Evolutionary conservation across 2,797 vertebrate genomes (phyloP).

Genomic region (Rhinogobio ventralis): DNA sequence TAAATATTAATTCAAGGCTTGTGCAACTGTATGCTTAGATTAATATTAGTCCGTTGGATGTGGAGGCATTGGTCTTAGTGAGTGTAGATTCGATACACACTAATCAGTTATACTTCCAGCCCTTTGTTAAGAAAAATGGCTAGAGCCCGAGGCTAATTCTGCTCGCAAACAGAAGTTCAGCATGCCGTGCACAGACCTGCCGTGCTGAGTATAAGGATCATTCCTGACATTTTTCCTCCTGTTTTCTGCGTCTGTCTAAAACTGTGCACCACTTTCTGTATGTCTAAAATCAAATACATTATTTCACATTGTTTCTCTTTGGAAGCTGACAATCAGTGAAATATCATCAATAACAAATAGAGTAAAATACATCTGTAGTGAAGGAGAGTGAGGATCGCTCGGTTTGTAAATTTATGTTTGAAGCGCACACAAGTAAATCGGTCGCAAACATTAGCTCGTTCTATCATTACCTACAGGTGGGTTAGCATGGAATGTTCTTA

Average conservation of each 20-base stretch:
- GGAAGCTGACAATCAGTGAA: background rate
- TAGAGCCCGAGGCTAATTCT: conserved; percentile 71
- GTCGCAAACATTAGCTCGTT: conserved; percentile 34
- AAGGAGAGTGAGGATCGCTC: conserved; percentile 17
- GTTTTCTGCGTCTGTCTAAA: conserved; percentile 66
- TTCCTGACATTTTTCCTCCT: conserved; percentile 78
- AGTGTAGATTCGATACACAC: conserved; percentile 21
- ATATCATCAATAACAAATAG: background rate
- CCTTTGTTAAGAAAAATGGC: conserved; percentile 52
- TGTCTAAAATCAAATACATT: conserved; percentile 8
- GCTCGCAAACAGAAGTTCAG: conserved; percentile 75
- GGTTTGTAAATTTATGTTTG: conserved; percentile 20
- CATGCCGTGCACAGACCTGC: conserved; percentile 81
- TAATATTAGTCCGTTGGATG: background rate
- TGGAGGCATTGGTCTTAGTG: conserved; percentile 1
- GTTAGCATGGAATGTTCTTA: conserved; percentile 59
- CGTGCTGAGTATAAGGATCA: conserved; percentile 73
- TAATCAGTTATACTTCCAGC: conserved; percentile 48
- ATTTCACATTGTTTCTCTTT: background rate
- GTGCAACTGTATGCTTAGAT: background rate
- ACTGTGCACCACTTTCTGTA: conserved; percentile 60
- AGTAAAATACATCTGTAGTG: background rate
- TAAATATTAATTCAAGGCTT: background rate
- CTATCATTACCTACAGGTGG: conserved; percentile 63
- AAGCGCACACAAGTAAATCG: conserved; percentile 45